These are phyloP conservation scores for Halictus rubicundus DNA, from an alignment of 1,140 invertebrate genomes.

Conservation along the genomic window DNA sequence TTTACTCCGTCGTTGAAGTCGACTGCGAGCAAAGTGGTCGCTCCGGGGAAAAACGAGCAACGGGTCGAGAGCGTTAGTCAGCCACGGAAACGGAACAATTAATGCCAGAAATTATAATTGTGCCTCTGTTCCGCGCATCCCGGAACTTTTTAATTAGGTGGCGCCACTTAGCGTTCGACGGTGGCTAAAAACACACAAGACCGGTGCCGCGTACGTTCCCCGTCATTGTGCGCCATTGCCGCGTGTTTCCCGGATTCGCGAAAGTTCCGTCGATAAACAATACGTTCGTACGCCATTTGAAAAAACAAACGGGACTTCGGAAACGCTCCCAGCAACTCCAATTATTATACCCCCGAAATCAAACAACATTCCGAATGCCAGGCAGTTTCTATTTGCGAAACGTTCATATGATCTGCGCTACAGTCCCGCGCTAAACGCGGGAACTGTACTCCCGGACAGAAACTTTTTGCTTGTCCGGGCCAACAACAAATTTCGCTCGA, in stretches of 20 bases:
- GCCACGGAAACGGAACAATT: conserved; percentile 37
- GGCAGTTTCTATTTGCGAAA: too few species aligned
- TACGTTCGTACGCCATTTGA: too few species aligned
- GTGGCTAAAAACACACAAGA: conserved; percentile 8
- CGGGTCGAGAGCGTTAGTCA: conserved; percentile 17
- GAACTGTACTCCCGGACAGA: too few species aligned
- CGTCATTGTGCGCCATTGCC: neutral
- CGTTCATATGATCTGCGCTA: too few species aligned
- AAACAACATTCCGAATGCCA: too few species aligned
- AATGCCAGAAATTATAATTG: conserved; percentile 46
- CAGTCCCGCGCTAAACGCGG: too few species aligned
- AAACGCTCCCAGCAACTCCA: too few species aligned
- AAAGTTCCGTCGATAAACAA: neutral
- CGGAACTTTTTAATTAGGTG: conserved; percentile 48
- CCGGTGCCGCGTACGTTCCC: neutral
- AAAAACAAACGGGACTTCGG: too few species aligned
- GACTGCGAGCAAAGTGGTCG: conserved; percentile 18
- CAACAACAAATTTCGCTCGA: too few species aligned
- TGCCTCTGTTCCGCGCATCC: neutral
- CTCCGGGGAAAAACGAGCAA: conserved; percentile 31
- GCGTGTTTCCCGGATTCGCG: neutral
- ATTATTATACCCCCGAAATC: too few species aligned
- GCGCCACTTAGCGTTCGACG: conserved; percentile 30
- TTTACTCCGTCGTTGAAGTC: conserved; percentile 21
- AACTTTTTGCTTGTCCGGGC: too few species aligned